These are phyloP conservation scores for Parnassius smintheus DNA, from an alignment of 2,888 invertebrate genomes.

Conservation along the genomic window DNA sequence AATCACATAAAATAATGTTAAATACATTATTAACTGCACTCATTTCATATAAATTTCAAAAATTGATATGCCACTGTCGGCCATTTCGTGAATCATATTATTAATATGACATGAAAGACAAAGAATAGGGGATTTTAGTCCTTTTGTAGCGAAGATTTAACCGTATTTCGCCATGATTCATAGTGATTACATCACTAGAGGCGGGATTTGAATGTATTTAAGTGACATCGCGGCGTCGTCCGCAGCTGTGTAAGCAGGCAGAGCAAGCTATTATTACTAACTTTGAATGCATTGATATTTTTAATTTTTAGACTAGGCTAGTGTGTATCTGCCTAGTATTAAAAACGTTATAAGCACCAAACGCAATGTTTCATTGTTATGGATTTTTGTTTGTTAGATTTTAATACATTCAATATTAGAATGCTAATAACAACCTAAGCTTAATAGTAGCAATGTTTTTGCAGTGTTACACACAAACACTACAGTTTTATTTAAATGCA, in stretches of 20 bases:
- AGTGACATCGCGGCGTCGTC: constrained; percentile 45
- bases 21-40: too few relatives aligned
- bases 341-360: too few relatives aligned
- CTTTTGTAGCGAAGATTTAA: constrained; percentile 4
- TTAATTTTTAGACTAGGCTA: too few relatives aligned
- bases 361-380: too few relatives aligned
- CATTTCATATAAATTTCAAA: neutral
- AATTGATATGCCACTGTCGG: neutral
- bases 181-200: constrained; percentile 42
- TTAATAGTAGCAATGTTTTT: too few relatives aligned
- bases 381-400: too few relatives aligned
- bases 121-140: neutral
- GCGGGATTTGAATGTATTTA: constrained; percentile 52
- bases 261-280: constrained; percentile 62
- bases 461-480: too few relatives aligned
- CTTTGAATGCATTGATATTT: constrained; percentile 39
- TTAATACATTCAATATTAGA: too few relatives aligned
- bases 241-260: constrained; percentile 69
- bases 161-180: constrained; percentile 45
- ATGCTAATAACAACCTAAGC: too few relatives aligned
- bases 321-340: too few relatives aligned
- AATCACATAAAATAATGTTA: too few relatives aligned
- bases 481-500: too few relatives aligned
- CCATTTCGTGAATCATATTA: constrained; percentile 5
- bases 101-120: constrained; percentile 8